These are phyloP conservation scores for Platygyra sinensis DNA, from an alignment of 64 coral and sea anemone genomes.

Conservation along the genomic window DNA sequence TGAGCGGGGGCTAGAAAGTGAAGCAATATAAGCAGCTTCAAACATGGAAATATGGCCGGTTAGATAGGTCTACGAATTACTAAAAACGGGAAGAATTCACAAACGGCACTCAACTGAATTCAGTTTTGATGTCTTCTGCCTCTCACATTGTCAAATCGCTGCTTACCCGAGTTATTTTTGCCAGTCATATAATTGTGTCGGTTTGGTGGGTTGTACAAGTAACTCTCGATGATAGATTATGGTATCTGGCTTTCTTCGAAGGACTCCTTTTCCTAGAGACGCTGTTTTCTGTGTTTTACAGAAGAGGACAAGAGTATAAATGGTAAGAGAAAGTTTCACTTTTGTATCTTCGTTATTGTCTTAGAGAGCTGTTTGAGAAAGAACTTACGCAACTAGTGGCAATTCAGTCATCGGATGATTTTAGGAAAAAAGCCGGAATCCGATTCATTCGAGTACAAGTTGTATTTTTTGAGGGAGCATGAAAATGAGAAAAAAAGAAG, in stretches of 20 bases:
- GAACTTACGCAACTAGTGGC: too few relatives aligned
- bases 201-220: conserved; percentile 62
- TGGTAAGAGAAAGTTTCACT: conserved; percentile 39
- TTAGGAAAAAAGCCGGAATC: too few relatives aligned
- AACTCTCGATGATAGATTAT: conserved; percentile 2
- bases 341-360: background rate
- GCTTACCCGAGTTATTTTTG: conserved; percentile 42
- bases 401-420: too few relatives aligned
- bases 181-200: conserved; percentile 31
- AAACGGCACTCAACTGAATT: background rate
- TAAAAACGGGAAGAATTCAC: background rate
- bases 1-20: background rate
- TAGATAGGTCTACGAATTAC: background rate
- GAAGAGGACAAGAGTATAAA: conserved; percentile 50
- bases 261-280: conserved; percentile 45
- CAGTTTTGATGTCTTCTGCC: conserved; percentile 7
- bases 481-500: too few relatives aligned
- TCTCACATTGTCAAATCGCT: conserved; percentile 53
- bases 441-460: too few relatives aligned
- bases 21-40: background rate
- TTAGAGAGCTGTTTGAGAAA: background rate
- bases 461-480: too few relatives aligned
- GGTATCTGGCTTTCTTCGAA: conserved; percentile 48
- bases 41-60: background rate
- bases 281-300: conserved; percentile 26